phyloP scores from a whole-genome alignment of 2,797 vertebrate species.

The Onychomys arenicola region DNA sequence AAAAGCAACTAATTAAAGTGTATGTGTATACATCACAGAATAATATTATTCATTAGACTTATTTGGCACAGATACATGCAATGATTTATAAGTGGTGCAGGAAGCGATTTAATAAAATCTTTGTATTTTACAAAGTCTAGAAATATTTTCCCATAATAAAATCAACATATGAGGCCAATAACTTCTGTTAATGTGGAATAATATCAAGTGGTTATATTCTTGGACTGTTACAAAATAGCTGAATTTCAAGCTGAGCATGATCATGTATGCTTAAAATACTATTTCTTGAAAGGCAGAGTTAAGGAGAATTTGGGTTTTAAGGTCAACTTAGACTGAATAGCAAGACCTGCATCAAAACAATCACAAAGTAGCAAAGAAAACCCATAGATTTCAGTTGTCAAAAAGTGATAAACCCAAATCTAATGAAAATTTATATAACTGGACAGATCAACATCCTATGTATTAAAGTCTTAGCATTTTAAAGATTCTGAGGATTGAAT shows the following conservation, averaged over 20 bases:
- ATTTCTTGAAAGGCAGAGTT: background rate
- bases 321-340: too few species aligned
- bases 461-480: background rate
- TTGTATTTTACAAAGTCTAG: background rate
- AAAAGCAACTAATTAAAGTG: constrained; percentile 19
- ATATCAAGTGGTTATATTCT: background rate
- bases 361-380: background rate
- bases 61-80: background rate
- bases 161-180: background rate
- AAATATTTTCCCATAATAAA: background rate
- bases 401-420: background rate
- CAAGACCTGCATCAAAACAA: background rate
- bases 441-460: background rate
- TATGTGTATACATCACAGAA: background rate
- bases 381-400: background rate
- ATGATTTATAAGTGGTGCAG: background rate
- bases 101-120: background rate
- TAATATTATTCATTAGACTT: constrained; percentile 10
- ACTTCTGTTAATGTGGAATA: background rate
- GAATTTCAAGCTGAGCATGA: background rate
- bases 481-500: background rate
- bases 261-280: background rate
- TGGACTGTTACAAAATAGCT: background rate
- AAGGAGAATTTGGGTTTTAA: background rate
- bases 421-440: background rate